phyloP scores from a whole-genome alignment of 2,113 vertebrate species.

The Bettongia penicillata region DNA sequence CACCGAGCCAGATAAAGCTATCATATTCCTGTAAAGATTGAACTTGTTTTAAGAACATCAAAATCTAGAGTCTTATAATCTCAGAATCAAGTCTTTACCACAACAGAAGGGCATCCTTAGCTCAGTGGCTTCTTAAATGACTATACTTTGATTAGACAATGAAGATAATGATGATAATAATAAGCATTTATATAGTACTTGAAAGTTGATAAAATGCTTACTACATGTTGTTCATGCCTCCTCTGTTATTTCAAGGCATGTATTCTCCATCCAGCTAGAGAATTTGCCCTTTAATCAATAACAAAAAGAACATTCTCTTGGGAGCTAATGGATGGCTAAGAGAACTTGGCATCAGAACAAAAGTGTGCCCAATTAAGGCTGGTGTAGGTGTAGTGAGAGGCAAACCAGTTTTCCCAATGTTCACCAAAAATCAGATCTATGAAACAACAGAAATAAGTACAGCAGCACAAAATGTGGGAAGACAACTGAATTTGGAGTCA shows the following conservation, averaged over 20 bases:
- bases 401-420: not conserved
- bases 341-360: slow-evolving; percentile 22
- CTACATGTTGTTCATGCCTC: not conserved
- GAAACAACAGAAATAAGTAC: not conserved
- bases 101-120: slow-evolving; percentile 3
- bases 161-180: not conserved
- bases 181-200: not conserved
- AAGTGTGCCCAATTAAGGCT: slow-evolving; percentile 58
- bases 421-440: not conserved
- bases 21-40: not conserved
- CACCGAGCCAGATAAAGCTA: not conserved
- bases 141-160: not conserved
- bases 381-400: slow-evolving; percentile 52
- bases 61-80: not conserved
- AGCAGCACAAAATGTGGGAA: not conserved
- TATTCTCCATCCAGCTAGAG: slow-evolving; percentile 67
- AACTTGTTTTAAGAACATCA: not conserved
- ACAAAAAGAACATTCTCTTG: slow-evolving; percentile 72
- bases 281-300: slow-evolving; percentile 79
- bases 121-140: slow-evolving; percentile 19
- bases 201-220: not conserved
- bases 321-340: slow-evolving; percentile 75
- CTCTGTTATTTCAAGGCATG: slow-evolving; percentile 72
- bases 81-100: not conserved
- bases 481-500: not conserved